These are phyloP conservation scores for Palythoa caribaeorum DNA, from an alignment of 92 coral and sea anemone genomes.

Conservation along the genomic window DNA sequence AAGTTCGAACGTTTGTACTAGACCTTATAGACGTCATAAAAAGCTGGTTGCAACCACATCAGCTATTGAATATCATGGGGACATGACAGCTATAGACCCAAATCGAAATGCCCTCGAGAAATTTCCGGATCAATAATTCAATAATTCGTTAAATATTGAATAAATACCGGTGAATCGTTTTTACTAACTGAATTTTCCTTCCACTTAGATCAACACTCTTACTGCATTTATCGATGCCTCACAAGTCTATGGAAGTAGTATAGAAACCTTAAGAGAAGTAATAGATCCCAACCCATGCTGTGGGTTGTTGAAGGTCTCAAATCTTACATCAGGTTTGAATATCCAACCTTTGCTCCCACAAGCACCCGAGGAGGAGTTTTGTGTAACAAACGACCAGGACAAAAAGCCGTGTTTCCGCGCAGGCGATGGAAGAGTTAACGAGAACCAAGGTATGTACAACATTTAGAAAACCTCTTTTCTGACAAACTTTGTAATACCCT, in stretches of 20 bases:
- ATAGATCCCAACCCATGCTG: slow-evolving; percentile 39
- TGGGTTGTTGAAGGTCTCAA: slow-evolving; percentile 39
- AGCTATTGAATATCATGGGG: no score
- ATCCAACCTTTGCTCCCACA: slow-evolving; percentile 46
- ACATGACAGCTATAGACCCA: no score
- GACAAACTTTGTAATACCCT: background rate
- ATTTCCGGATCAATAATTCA: no score
- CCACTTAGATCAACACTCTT: slow-evolving; percentile 31
- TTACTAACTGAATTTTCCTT: background rate
- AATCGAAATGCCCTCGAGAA: no score
- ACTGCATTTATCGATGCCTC: slow-evolving; percentile 77
- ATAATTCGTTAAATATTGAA: background rate
- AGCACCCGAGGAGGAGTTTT: background rate
- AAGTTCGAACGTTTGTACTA: no score
- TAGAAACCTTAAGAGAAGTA: slow-evolving; percentile 13
- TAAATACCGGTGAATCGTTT: background rate
- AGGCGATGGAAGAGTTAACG: slow-evolving; percentile 74
- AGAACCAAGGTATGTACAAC: slow-evolving; percentile 53
- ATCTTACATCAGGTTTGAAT: background rate
- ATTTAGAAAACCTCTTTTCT: background rate
- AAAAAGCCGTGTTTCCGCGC: slow-evolving; percentile 59
- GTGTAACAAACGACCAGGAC: background rate
- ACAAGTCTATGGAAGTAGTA: slow-evolving; percentile 68
- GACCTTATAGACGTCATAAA: no score
- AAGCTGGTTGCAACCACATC: no score